phyloP scores from a whole-genome alignment of 2,888 invertebrate species.

The Cosmia trapezina region DNA sequence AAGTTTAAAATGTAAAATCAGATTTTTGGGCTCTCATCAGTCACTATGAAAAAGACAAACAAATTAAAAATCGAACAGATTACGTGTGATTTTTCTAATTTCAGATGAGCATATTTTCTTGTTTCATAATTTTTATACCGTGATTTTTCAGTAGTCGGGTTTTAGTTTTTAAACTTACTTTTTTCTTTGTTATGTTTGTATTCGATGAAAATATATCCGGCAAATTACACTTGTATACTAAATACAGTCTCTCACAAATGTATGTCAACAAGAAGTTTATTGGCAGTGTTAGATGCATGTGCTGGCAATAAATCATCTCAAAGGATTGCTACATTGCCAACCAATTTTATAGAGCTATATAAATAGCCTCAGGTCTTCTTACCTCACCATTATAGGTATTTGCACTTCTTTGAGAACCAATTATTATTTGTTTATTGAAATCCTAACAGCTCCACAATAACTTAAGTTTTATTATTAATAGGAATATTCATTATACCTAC shows the following conservation, averaged over 20 bases:
- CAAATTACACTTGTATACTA: not conserved
- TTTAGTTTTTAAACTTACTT: no score
- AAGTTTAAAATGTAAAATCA: no score
- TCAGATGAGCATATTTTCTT: no score
- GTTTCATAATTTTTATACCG: no score
- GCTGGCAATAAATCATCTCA: constrained; percentile 49
- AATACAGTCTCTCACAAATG: constrained; percentile 3
- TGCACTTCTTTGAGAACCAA: constrained; percentile 43
- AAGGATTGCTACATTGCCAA: constrained; percentile 50
- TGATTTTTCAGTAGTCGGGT: no score
- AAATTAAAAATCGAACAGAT: no score
- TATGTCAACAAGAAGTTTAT: constrained; percentile 56
- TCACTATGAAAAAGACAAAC: no score
- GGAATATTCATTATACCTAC: not conserved
- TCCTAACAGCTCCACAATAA: constrained; percentile 8
- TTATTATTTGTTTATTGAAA: constrained; percentile 54
- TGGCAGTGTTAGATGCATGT: constrained; percentile 50
- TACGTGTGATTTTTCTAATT: no score
- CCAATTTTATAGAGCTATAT: constrained; percentile 54
- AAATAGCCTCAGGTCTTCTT: constrained; percentile 52
- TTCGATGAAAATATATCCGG: not conserved
- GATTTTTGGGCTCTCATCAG: no score
- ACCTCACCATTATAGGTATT: constrained; percentile 39
- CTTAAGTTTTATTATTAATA: constrained; percentile 3
- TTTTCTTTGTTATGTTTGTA: no score